Conservation (phyloP, 2,888 invertebrate species). For the Choristoneura rosaceana region DNA sequence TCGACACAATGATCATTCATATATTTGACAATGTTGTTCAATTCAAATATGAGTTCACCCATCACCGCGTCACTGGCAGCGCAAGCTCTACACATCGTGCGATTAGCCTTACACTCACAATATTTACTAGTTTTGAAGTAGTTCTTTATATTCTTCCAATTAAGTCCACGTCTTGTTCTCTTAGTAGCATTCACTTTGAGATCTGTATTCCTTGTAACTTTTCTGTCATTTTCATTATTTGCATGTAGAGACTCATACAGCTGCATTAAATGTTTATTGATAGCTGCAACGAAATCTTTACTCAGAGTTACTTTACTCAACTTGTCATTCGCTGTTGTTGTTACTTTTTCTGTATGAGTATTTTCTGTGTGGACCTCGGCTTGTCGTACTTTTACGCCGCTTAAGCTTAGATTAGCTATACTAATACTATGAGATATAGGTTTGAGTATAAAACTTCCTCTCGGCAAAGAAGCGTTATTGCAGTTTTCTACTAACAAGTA, state of each 20-base stretch:
- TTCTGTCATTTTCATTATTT: conserved; percentile 35
- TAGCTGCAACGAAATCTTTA: conserved; percentile 62
- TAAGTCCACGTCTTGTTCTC: conserved; percentile 50
- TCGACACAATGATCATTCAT: conserved; percentile 75
- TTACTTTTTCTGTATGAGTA: conserved; percentile 41
- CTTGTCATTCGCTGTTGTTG: conserved; percentile 48
- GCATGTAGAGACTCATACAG: conserved; percentile 49
- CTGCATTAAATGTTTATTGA: conserved; percentile 60
- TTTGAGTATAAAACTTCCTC: conserved; percentile 56
- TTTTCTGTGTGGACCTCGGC: background rate
- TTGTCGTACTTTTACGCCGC: conserved; percentile 9
- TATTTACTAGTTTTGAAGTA: conserved; percentile 66
- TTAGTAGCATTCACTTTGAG: background rate
- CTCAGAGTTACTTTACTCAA: conserved; percentile 56
- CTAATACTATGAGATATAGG: conserved; percentile 52
- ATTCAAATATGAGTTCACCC: conserved; percentile 69
- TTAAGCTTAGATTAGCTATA: conserved; percentile 29
- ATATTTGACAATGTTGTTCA: conserved; percentile 67
- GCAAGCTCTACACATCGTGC: conserved; percentile 69
- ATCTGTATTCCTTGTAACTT: conserved; percentile 31
- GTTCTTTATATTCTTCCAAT: conserved; percentile 61
- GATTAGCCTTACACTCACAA: conserved; percentile 64
- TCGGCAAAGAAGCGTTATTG: conserved; percentile 45
- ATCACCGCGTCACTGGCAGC: conserved; percentile 72
- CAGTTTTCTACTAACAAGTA: conserved; percentile 63